Evolutionary conservation across 53 echinoderm and acorn worm species (phyloP).

Genomic region (Zoroaster sp.): DNA sequence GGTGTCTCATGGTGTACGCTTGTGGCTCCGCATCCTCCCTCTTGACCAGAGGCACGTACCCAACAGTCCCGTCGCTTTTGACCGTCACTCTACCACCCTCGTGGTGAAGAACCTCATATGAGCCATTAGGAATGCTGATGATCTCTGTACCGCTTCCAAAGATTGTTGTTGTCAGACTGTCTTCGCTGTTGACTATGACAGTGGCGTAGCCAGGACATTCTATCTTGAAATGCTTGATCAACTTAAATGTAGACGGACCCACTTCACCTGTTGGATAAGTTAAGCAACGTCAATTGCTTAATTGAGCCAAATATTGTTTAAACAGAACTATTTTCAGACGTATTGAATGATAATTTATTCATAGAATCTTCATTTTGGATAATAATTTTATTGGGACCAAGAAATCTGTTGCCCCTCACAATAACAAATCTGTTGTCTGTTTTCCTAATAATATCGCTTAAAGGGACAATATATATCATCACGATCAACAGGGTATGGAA

Average conservation of each 20-base stretch:
- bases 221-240: slow-evolving; percentile 82
- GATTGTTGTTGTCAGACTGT: slow-evolving; percentile 90
- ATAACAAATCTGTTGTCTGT: background rate
- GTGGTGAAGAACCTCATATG: slow-evolving; percentile 88
- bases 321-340: too few relatives aligned
- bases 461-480: too few relatives aligned
- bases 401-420: background rate
- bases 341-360: too few relatives aligned
- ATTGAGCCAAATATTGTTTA: too few relatives aligned
- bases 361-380: too few relatives aligned
- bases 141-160: slow-evolving; percentile 94
- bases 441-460: too few relatives aligned
- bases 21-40: slow-evolving; percentile 39
- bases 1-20: slow-evolving; percentile 79
- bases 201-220: slow-evolving; percentile 96
- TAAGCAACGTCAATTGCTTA: too few relatives aligned
- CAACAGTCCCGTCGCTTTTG: slow-evolving; percentile 67
- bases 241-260: slow-evolving; percentile 31
- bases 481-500: too few relatives aligned
- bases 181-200: slow-evolving; percentile 94
- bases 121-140: slow-evolving; percentile 88
- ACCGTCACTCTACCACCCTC: slow-evolving; percentile 80
- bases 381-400: too few relatives aligned
- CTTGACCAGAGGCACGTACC: slow-evolving; percentile 66
- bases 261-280: slow-evolving; percentile 86